Evolutionary conservation across 2,797 vertebrate species (phyloP).

Genomic region (Eidolon dupreanum): DNA sequence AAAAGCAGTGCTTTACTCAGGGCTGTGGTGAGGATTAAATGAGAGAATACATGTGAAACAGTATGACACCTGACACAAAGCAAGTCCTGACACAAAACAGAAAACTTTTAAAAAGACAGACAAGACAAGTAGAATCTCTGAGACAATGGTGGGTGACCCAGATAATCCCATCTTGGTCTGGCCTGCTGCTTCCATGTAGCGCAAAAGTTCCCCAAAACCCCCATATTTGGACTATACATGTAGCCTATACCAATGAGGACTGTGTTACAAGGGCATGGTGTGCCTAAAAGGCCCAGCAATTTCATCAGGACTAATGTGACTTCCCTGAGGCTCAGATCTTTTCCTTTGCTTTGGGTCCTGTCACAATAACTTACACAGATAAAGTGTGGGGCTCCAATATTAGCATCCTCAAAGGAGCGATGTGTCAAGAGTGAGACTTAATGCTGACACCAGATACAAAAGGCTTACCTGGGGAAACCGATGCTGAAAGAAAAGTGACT

Average conservation of each 20-base stretch:
- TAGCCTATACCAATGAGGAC: background rate
- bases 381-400: background rate
- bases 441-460: background rate
- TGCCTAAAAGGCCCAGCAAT: background rate
- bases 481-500: background rate
- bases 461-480: background rate
- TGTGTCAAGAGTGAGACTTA: background rate
- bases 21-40: background rate
- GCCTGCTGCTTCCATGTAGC: background rate
- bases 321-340: background rate
- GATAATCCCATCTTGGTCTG: background rate
- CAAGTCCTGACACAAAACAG: background rate
- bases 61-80: background rate
- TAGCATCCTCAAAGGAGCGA: background rate
- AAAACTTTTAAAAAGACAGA: background rate
- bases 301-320: background rate
- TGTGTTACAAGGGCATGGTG: background rate
- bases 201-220: background rate
- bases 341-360: background rate
- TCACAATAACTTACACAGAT: background rate
- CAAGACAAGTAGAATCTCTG: background rate
- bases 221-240: background rate
- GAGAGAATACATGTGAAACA: background rate
- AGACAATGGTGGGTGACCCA: background rate
- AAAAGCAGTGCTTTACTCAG: background rate